phyloP scores from a whole-genome alignment of 2,888 invertebrate species.

The Scaptomyza polygonia region DNA sequence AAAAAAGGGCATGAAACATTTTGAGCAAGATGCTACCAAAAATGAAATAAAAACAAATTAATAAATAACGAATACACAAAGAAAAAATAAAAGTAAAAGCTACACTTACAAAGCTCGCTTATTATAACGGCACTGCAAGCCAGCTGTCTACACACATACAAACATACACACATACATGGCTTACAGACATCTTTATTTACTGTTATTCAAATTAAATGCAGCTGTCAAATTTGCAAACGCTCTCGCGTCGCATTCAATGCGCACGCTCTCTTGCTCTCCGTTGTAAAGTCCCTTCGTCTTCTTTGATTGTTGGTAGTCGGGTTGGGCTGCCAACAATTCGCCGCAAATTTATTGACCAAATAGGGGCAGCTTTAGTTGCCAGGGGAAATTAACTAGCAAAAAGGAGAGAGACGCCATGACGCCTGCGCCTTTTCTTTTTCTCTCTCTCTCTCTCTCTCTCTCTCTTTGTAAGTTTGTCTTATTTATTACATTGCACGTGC shows the following conservation, averaged over 20 bases:
- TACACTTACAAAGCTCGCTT: constrained; percentile 37
- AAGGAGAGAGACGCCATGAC: constrained; percentile 11
- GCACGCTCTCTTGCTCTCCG: constrained; percentile 8
- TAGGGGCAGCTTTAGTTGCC: constrained; percentile 42
- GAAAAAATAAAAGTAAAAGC: constrained; percentile 17
- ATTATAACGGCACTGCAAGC: constrained; percentile 43
- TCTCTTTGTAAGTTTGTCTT: constrained; percentile 18
- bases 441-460: neutral
- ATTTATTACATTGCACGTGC: constrained; percentile 58
- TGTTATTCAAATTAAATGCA: constrained; percentile 54
- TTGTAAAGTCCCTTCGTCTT: neutral
- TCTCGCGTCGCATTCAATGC: constrained; percentile 27
- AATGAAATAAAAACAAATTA: constrained; percentile 21
- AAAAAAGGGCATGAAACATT: constrained; percentile 59
- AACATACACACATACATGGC: constrained; percentile 8
- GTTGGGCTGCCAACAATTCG: constrained; percentile 50
- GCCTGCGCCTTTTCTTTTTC: constrained; percentile 53
- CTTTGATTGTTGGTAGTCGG: neutral
- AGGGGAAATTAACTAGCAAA: constrained; percentile 46
- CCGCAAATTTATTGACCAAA: constrained; percentile 60
- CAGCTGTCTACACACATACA: constrained; percentile 14
- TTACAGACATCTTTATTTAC: constrained; percentile 31
- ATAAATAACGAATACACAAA: constrained; percentile 34
- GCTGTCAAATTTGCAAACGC: constrained; percentile 43
- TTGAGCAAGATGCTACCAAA: constrained; percentile 25